Conservation (phyloP, 2,888 invertebrate genomes). For the Folsomia candida region DNA sequence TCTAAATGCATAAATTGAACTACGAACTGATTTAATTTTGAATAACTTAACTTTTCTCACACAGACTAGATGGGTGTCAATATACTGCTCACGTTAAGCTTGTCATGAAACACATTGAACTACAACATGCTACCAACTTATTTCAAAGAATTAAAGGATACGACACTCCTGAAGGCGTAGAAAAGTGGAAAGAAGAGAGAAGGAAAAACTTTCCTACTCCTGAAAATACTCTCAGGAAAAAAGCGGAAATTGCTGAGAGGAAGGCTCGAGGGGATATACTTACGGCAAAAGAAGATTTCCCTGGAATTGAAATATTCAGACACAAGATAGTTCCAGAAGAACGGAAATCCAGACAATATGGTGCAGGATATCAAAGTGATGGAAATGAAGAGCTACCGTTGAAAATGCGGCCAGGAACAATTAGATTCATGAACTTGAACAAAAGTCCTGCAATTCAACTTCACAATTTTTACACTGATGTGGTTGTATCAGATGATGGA, state of each 20-base stretch:
- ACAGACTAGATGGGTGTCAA: conserved; percentile 73
- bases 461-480: conserved; percentile 20
- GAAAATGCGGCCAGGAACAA: neutral
- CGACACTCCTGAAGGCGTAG: conserved; percentile 75
- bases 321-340: conserved; percentile 26
- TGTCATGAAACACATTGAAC: conserved; percentile 74
- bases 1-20: conserved; percentile 1
- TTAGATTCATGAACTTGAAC: neutral
- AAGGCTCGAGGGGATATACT: conserved; percentile 68
- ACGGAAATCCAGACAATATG: conserved; percentile 14
- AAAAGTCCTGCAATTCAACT: conserved; percentile 10
- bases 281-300: neutral
- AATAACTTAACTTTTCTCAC: neutral
- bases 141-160: conserved; percentile 73
- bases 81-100: conserved; percentile 76
- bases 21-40: neutral
- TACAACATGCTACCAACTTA: conserved; percentile 80
- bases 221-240: conserved; percentile 64
- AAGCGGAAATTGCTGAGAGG: conserved; percentile 65
- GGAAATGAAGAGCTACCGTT: neutral
- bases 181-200: conserved; percentile 79
- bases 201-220: conserved; percentile 74
- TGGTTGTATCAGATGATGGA: conserved; percentile 12
- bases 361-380: conserved; percentile 2
- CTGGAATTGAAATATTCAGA: neutral